These are phyloP conservation scores for Pseudococcus viburni DNA, from an alignment of 2,888 invertebrate genomes.

Conservation along the genomic window DNA sequence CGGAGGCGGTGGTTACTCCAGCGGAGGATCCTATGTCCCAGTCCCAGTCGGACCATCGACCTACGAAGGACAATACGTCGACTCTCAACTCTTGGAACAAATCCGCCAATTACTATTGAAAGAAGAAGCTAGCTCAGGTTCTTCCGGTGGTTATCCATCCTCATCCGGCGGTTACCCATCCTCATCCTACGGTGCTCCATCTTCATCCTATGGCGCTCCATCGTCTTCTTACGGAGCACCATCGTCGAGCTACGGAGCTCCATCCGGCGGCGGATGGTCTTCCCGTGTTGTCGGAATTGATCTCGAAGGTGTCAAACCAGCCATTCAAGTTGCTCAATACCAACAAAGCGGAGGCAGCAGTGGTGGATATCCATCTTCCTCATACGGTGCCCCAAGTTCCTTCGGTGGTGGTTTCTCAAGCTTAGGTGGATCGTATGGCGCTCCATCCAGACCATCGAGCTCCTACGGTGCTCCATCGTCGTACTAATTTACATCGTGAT, in stretches of 20 bases:
- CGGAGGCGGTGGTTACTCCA: constrained; percentile 72
- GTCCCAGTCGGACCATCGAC: constrained; percentile 86
- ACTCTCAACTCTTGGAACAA: constrained; percentile 85
- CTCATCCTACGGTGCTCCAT: constrained; percentile 69
- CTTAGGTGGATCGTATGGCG: constrained; percentile 73
- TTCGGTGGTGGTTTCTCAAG: constrained; percentile 78
- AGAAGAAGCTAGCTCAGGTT: constrained; percentile 79
- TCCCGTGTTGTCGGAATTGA: constrained; percentile 86
- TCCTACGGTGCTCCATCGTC: constrained; percentile 79
- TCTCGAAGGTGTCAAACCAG: constrained; percentile 88
- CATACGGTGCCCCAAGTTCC: constrained; percentile 78
- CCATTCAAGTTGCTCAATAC: constrained; percentile 90
- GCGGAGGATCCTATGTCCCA: constrained; percentile 74
- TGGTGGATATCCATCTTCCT: constrained; percentile 72
- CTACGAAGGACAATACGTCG: constrained; percentile 87
- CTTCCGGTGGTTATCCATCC: constrained; percentile 71
- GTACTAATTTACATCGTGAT: constrained; percentile 44
- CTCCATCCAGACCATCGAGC: constrained; percentile 78
- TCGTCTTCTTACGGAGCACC: constrained; percentile 72
- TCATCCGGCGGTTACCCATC: constrained; percentile 72
- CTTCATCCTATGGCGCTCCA: constrained; percentile 69
- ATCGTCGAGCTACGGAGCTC: constrained; percentile 70
- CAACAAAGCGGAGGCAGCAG: constrained; percentile 77
- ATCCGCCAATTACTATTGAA: constrained; percentile 87
- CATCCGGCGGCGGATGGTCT: constrained; percentile 73